Evolutionary conservation across 2,113 vertebrate species (phyloP).

Genomic region (Chloroceryle aenea): DNA sequence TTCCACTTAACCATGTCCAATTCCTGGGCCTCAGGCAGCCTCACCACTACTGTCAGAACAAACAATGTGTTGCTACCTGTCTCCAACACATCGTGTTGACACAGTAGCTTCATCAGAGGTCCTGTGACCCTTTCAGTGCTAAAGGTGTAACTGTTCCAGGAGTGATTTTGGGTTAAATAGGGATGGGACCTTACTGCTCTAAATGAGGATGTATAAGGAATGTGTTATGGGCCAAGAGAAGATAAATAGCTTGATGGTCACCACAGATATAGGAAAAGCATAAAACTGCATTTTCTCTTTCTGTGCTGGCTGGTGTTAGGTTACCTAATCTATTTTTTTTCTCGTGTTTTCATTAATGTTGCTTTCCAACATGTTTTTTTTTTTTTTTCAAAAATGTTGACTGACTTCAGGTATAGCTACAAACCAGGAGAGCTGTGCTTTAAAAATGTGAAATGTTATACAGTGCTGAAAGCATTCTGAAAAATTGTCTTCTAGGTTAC

Average conservation of each 20-base stretch:
- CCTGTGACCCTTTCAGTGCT: rapidly evolving
- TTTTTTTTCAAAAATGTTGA: not conserved
- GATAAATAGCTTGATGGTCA: not conserved
- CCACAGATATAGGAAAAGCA: not conserved
- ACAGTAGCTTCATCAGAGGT: not conserved
- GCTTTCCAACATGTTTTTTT: not conserved
- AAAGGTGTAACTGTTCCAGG: not conserved
- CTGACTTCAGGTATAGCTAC: not conserved
- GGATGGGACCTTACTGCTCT: not conserved
- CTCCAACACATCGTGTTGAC: rapidly evolving
- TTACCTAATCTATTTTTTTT: not conserved
- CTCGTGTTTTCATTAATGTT: not conserved
- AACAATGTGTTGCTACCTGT: not conserved
- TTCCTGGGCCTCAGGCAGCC: not conserved
- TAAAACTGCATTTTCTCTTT: not conserved
- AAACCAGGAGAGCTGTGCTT: not conserved
- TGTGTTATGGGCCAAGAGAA: not conserved
- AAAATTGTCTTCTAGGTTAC: not conserved
- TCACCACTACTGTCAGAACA: not conserved
- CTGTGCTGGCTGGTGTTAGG: not conserved
- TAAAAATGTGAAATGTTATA: not conserved
- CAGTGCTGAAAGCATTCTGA: not conserved
- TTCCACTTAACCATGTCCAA: not conserved
- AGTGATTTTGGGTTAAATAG: not conserved
- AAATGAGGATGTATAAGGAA: not conserved